Evolutionary conservation across 2,888 invertebrate genomes (phyloP), one percentile per base, ranked within the genome.

Genomic region (Stomorhina lunata): DNA sequence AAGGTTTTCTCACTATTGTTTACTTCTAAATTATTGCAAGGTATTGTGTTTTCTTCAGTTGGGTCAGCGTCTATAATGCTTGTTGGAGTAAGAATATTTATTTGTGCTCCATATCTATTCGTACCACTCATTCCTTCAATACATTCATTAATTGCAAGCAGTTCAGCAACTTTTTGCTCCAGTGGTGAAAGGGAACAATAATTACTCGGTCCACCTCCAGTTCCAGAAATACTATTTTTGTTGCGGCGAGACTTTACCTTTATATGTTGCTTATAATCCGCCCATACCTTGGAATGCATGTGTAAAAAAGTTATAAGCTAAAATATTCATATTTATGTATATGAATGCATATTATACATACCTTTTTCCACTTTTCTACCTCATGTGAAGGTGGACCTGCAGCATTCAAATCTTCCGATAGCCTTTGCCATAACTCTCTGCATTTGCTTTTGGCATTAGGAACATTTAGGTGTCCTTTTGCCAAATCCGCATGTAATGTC

Each of bases 201-300:
- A 15, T 53, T 59, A 25, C 75, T 55, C 37, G 66, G 77, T 22
- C 77, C 71, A 25, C 71, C 76, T 40, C 71, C 76, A 17, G 61
- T 72, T n/a, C 66, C 77, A 5, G 77, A 77, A 40, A 77, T 22
- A n/a, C 61, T 53, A 37, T 10, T 15, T 61, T 59, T 40, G 43
- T 66, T 77, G 1, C 63, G 43, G 3, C 40, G 69, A 4, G 55
- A 40, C 34, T 79, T 72, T 15, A 45, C 25, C 27, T 68, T 80
- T 12, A 80, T 55, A 29, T 48, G 71, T 20, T 37, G 40, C 7
- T 77, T 68, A 53, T 65, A 73, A 17, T 78, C 61, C 29, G 57
- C 55, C 57, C 75, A 78, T 45, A 69, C 57, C 57, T 61, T 17
- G 2, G 7, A 32, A 65, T 10, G 6, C 12, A 29, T 1, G 0